Conservation (phyloP, 1,140 invertebrate genomes). For the Drosophila rhopaloa region DNA sequence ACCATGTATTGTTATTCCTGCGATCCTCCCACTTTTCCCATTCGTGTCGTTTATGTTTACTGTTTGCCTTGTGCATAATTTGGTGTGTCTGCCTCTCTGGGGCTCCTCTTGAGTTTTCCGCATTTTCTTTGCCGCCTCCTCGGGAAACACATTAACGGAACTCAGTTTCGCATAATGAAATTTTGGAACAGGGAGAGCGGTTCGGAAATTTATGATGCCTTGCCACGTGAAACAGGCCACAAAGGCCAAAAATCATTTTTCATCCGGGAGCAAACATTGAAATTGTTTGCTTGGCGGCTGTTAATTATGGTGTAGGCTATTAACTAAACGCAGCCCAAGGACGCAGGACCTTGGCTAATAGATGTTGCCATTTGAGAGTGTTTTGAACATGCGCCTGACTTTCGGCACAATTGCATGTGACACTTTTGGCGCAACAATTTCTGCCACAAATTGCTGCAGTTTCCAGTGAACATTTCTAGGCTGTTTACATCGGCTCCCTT, state of each 20-base stretch:
- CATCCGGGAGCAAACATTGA: slow-evolving; percentile 47
- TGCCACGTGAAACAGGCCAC: slow-evolving; percentile 50
- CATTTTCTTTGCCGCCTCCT: not conserved
- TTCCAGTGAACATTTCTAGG: slow-evolving; percentile 41
- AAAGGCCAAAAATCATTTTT: slow-evolving; percentile 69
- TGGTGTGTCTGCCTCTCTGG: slow-evolving; percentile 20
- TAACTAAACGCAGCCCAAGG: slow-evolving; percentile 58
- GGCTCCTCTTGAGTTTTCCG: slow-evolving; percentile 9
- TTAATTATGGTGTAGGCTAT: slow-evolving; percentile 77
- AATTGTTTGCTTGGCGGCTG: slow-evolving; percentile 64
- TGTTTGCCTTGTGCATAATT: slow-evolving; percentile 65
- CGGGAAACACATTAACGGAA: slow-evolving; percentile 67
- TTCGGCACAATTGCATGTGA: slow-evolving; percentile 57
- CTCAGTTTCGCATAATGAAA: slow-evolving; percentile 78
- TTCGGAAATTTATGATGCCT: slow-evolving; percentile 65
- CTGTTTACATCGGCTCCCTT: slow-evolving; percentile 1
- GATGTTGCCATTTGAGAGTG: not conserved
- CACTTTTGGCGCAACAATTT: slow-evolving; percentile 72
- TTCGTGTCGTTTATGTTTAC: slow-evolving; percentile 16
- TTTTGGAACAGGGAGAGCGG: slow-evolving; percentile 51
- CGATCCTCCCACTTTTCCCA: not conserved
- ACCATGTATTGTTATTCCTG: not conserved
- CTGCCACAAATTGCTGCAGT: slow-evolving; percentile 58
- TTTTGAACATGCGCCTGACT: slow-evolving; percentile 4
- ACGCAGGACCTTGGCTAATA: slow-evolving; percentile 41